These are phyloP conservation scores for Poeciliopsis occidentalis DNA, from an alignment of 2,113 vertebrate species.

Conservation along the genomic window DNA sequence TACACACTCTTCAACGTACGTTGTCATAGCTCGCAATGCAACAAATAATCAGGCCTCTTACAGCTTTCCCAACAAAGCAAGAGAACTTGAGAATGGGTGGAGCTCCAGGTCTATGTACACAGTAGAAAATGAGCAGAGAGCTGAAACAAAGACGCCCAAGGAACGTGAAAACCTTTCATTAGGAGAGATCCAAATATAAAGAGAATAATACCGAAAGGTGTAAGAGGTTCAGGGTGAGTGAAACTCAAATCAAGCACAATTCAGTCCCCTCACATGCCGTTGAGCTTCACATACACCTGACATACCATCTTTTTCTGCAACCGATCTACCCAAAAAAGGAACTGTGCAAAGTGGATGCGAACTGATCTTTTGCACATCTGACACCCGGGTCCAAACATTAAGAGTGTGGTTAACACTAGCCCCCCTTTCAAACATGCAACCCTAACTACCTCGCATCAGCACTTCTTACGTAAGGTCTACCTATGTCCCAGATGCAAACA, in stretches of 20 bases:
- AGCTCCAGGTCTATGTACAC: slow-evolving; percentile 56
- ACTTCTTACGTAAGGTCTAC: slow-evolving; percentile 4
- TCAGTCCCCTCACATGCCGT: background rate
- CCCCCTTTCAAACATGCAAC: background rate
- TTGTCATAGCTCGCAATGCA: slow-evolving; percentile 4
- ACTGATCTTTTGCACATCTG: background rate
- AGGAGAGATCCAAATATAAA: slow-evolving; percentile 40
- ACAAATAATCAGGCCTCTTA: slow-evolving; percentile 35
- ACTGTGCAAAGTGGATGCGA: slow-evolving; percentile 1
- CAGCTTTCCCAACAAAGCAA: slow-evolving; percentile 41
- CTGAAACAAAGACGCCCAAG: slow-evolving; percentile 60
- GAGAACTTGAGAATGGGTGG: slow-evolving; percentile 73
- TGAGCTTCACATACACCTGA: slow-evolving; percentile 10
- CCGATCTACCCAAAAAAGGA: background rate
- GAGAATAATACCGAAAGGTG: slow-evolving; percentile 42
- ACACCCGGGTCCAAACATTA: background rate
- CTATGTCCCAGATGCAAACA: background rate
- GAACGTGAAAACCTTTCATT: slow-evolving; percentile 70
- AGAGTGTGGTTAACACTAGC: slow-evolving; percentile 38
- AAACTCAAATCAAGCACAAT: slow-evolving; percentile 48
- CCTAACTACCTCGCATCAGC: background rate
- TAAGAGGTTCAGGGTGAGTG: slow-evolving; percentile 36
- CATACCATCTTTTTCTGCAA: background rate
- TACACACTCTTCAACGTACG: background rate
- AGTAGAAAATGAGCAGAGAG: slow-evolving; percentile 54